phyloP scores from a whole-genome alignment of 2,888 invertebrate species.

The Caenorhabditis sulstoni region DNA sequence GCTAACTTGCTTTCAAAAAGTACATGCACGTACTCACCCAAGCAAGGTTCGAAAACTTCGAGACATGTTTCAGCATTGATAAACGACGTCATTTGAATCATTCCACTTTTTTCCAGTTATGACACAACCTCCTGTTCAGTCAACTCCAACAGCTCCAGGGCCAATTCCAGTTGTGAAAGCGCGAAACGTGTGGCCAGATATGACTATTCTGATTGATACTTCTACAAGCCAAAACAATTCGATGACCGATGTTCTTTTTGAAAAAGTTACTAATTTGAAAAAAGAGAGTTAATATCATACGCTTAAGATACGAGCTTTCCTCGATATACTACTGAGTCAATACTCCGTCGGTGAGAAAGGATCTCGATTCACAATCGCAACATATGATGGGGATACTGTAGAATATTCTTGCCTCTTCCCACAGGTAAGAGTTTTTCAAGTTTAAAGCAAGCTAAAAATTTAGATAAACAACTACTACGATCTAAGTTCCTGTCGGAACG shows the following conservation, averaged over 20 bases:
- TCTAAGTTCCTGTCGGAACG: slow-evolving; percentile 54
- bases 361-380: slow-evolving; percentile 58
- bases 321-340: slow-evolving; percentile 50
- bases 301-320: slow-evolving; percentile 53
- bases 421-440: slow-evolving; percentile 24
- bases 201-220: slow-evolving; percentile 62
- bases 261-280: slow-evolving; percentile 15
- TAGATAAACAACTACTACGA: slow-evolving; percentile 60
- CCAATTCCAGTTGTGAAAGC: slow-evolving; percentile 62
- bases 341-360: slow-evolving; percentile 58
- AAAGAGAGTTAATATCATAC: too few species aligned
- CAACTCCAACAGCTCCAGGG: slow-evolving; percentile 52
- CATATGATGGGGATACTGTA: slow-evolving; percentile 54
- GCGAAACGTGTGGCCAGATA: slow-evolving; percentile 64
- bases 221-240: slow-evolving; percentile 11
- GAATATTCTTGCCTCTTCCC: slow-evolving; percentile 54
- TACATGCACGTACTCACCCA: slow-evolving; percentile 39
- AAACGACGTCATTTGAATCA: not conserved
- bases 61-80: too few species aligned
- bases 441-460: not conserved
- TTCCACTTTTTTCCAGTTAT: slow-evolving; percentile 28
- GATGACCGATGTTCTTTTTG: slow-evolving; percentile 42
- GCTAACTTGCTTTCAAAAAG: slow-evolving; percentile 35
- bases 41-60: slow-evolving; percentile 22
- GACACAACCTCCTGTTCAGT: slow-evolving; percentile 33